A percentile compares a stretch with the other conserved stretches of the same genome.
phyloP scores from a whole-genome alignment of 2,888 invertebrate genomes.

The Scaptomyza flava region DNA sequence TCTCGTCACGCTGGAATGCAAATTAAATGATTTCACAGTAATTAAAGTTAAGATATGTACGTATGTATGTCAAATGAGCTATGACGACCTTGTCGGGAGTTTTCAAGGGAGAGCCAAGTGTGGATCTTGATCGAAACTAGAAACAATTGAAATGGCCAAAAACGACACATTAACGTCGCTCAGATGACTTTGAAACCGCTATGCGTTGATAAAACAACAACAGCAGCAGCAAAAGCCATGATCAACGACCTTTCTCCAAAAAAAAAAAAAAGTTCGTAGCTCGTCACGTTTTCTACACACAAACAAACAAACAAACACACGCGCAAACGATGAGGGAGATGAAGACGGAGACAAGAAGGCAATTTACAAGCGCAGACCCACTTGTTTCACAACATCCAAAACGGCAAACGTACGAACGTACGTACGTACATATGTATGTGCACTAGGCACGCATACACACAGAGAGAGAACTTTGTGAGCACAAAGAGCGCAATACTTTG shows the following conservation, averaged over 20 bases:
- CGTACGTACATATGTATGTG: background rate
- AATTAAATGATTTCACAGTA: background rate
- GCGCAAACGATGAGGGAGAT: slow-evolving; percentile 1
- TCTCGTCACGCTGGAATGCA: slow-evolving; percentile 20
- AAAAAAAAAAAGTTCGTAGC: slow-evolving; percentile 60
- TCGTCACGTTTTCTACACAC: slow-evolving; percentile 78
- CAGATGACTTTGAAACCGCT: slow-evolving; percentile 71
- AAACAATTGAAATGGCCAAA: slow-evolving; percentile 73
- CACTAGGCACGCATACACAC: slow-evolving; percentile 11
- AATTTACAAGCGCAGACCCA: slow-evolving; percentile 33
- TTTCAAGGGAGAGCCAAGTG: slow-evolving; percentile 16
- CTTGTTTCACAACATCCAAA: slow-evolving; percentile 24
- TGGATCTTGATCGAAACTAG: slow-evolving; percentile 64
- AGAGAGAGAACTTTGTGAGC: slow-evolving; percentile 39
- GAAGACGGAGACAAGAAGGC: background rate
- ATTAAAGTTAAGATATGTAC: background rate
- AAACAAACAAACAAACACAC: slow-evolving; percentile 43
- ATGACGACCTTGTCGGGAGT: slow-evolving; percentile 43
- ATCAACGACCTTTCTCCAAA: slow-evolving; percentile 80
- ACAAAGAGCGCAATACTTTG: slow-evolving; percentile 40
- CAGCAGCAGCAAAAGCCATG: slow-evolving; percentile 58
- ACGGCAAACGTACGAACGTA: background rate
- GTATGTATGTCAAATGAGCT: slow-evolving; percentile 16
- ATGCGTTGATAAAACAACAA: slow-evolving; percentile 26
- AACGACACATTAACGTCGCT: slow-evolving; percentile 54